These are phyloP conservation scores for Drosophila limbata DNA, from an alignment of 2,888 invertebrate species.

Conservation along the genomic window DNA sequence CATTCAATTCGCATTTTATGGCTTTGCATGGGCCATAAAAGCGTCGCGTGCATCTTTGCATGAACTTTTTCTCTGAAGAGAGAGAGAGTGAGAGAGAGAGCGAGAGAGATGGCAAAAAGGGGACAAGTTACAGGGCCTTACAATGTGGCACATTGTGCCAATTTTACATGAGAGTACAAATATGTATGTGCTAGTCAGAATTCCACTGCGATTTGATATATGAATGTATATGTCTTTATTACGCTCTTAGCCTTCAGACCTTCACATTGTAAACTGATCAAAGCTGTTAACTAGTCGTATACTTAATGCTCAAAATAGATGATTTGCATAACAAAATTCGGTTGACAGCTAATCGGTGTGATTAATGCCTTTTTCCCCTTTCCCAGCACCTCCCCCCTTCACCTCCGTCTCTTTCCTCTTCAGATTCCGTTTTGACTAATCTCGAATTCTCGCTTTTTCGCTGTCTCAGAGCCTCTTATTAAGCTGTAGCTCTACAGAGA, in stretches of 20 bases:
- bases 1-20: constrained; percentile 47
- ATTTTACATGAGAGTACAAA: constrained; percentile 17
- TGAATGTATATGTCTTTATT: constrained; percentile 28
- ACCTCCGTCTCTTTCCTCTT: not conserved
- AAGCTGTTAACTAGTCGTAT: constrained; percentile 45
- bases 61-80: constrained; percentile 17
- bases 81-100: too few species aligned
- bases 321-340: constrained; percentile 55
- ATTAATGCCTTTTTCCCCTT: constrained; percentile 47
- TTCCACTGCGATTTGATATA: constrained; percentile 3
- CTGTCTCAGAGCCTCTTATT: constrained; percentile 21
- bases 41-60: constrained; percentile 61
- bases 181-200: constrained; percentile 3
- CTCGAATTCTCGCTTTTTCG: constrained; percentile 16
- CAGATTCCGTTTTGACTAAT: constrained; percentile 27
- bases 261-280: constrained; percentile 30
- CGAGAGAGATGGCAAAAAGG: constrained; percentile 1
- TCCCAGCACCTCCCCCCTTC: not conserved
- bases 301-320: constrained; percentile 30
- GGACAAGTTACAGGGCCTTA: constrained; percentile 19
- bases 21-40: constrained; percentile 62
- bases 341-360: constrained; percentile 56
- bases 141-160: constrained; percentile 59
- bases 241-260: constrained; percentile 24
- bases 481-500: constrained; percentile 28